These are phyloP conservation scores for Blera fallax DNA, from an alignment of 2,888 invertebrate species.

Conservation along the genomic window DNA sequence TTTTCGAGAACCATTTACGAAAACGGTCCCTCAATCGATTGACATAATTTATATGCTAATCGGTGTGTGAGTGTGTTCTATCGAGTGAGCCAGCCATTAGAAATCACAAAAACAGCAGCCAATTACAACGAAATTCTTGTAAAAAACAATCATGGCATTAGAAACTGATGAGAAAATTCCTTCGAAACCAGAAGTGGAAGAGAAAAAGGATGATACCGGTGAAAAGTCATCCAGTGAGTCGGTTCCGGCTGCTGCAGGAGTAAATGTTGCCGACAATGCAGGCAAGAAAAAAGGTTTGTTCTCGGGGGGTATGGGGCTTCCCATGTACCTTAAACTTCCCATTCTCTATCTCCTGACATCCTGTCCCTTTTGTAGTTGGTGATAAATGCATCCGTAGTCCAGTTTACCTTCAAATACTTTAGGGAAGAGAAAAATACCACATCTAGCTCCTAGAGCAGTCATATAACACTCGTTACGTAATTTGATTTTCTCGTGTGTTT, in stretches of 20 bases:
- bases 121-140: conserved; percentile 38
- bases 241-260: conserved; percentile 23
- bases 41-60: conserved; percentile 13
- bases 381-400: not conserved
- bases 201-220: conserved; percentile 59
- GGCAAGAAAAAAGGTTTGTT: conserved; percentile 74
- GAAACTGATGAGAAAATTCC: conserved; percentile 58
- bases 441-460: conserved; percentile 52
- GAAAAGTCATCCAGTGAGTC: conserved; percentile 46
- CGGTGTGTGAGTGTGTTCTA: conserved; percentile 33
- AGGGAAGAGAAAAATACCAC: conserved; percentile 18
- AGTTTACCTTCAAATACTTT: not conserved
- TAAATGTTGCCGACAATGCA: conserved; percentile 50
- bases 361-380: not conserved
- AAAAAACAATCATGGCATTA: conserved; percentile 64
- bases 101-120: not conserved
- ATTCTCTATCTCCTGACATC: not conserved
- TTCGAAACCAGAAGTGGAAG: conserved; percentile 32
- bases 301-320: not conserved
- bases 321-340: not conserved
- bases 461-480: conserved; percentile 73
- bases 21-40: conserved; percentile 36
- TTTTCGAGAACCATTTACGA: conserved; percentile 15
- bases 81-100: conserved; percentile 13
- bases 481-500: conserved; percentile 70